Evolutionary conservation across 2,113 vertebrate species (phyloP).

Genomic region (Phoenicopterus ruber): DNA sequence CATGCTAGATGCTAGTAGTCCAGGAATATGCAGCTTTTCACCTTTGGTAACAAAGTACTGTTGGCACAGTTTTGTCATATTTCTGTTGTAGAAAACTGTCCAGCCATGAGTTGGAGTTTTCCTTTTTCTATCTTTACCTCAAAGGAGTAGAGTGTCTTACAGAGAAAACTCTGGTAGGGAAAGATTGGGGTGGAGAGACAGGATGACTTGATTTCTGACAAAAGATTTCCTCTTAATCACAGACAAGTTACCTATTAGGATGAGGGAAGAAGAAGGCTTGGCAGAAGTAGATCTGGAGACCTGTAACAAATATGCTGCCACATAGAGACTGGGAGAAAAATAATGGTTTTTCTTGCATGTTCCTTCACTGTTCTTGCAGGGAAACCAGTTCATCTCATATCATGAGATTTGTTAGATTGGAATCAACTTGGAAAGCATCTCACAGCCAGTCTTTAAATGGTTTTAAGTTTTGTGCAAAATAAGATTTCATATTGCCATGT

Average conservation of each 20-base stretch:
- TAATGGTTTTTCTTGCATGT: not conserved
- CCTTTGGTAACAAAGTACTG: not conserved
- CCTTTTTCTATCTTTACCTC: not conserved
- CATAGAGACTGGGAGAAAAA: not conserved
- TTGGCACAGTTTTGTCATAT: not conserved
- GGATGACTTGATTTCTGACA: not conserved
- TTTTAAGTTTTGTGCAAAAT: not conserved
- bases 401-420: not conserved
- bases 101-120: not conserved
- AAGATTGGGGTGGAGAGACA: not conserved
- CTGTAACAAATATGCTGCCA: not conserved
- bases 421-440: not conserved
- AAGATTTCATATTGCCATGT: not conserved
- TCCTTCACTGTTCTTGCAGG: not conserved
- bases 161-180: too few species aligned
- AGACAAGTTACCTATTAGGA: not conserved
- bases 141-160: not conserved
- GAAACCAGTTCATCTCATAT: not conserved
- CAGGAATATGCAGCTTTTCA: not conserved
- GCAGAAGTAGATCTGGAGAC: not conserved
- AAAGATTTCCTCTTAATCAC: not conserved
- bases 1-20: not conserved
- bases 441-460: not conserved
- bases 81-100: not conserved
- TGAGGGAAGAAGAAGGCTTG: not conserved